These are phyloP conservation scores for Sericinus montela DNA, from an alignment of 2,888 invertebrate species.

Conservation along the genomic window DNA sequence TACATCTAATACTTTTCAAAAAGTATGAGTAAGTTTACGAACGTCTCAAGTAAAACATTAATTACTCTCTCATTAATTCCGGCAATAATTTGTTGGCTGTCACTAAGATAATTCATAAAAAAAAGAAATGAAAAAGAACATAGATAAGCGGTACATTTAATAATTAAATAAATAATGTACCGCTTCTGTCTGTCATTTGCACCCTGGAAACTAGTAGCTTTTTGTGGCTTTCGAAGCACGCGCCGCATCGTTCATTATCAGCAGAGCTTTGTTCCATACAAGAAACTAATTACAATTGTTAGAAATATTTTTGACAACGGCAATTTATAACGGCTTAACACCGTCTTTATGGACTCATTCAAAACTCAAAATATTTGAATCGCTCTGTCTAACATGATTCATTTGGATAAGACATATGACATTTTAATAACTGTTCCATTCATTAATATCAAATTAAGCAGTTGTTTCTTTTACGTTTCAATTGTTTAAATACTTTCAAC, in stretches of 20 bases:
- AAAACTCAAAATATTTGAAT: slow-evolving; percentile 25
- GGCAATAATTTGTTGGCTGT: too few species aligned
- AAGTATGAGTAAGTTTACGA: too few species aligned
- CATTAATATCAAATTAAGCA: slow-evolving; percentile 6
- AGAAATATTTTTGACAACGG: slow-evolving; percentile 71
- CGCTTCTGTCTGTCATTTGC: slow-evolving; percentile 31
- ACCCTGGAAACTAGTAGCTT: slow-evolving; percentile 60
- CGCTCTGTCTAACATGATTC: slow-evolving; percentile 5
- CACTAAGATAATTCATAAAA: too few species aligned
- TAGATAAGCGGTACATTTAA: too few species aligned
- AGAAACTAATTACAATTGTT: slow-evolving; percentile 74
- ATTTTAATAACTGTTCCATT: slow-evolving; percentile 4
- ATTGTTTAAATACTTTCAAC: too few species aligned
- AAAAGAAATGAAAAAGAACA: too few species aligned
- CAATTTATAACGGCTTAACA: slow-evolving; percentile 66
- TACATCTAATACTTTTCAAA: too few species aligned
- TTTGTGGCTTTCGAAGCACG: slow-evolving; percentile 63
- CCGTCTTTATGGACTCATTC: slow-evolving; percentile 43
- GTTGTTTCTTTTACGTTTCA: neutral
- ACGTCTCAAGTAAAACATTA: too few species aligned
- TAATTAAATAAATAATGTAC: neutral
- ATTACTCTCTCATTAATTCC: too few species aligned
- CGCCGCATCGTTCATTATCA: slow-evolving; percentile 56
- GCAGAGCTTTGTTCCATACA: slow-evolving; percentile 63
- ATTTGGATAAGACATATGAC: slow-evolving; percentile 3